Percentiles rank a stretch among this genome's conserved stretches.
These are phyloP conservation scores for Rhinogobio ventralis DNA, from an alignment of 2,797 vertebrate species.

Conservation along the genomic window DNA sequence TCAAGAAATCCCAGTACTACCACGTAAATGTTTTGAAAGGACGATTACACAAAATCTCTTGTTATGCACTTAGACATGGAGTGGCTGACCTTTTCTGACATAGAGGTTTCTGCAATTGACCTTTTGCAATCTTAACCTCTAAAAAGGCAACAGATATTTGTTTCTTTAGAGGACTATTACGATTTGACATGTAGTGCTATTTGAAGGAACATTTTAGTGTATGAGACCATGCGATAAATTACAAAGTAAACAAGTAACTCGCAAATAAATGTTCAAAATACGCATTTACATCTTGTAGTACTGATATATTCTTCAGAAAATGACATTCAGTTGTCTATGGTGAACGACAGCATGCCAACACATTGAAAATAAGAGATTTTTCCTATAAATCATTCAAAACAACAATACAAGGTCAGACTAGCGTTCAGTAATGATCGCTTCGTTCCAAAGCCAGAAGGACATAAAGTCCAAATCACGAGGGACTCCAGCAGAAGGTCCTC, in stretches of 20 bases:
- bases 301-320: not conserved
- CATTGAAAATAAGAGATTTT: not conserved
- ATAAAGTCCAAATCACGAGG: not conserved
- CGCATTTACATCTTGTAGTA: not conserved
- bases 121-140: slow-evolving; percentile 57
- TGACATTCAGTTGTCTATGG: not conserved
- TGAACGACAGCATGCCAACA: not conserved
- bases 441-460: slow-evolving; percentile 6
- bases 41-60: slow-evolving; percentile 34
- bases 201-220: not conserved
- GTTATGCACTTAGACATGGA: slow-evolving; percentile 44
- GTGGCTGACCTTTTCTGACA: slow-evolving; percentile 56
- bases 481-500: slow-evolving; percentile 10
- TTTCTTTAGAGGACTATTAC: slow-evolving; percentile 42
- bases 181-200: slow-evolving; percentile 13
- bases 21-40: slow-evolving; percentile 35
- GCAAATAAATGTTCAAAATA: not conserved
- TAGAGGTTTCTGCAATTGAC: slow-evolving; percentile 47
- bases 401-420: slow-evolving; percentile 4
- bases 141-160: slow-evolving; percentile 52
- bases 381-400: not conserved
- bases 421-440: slow-evolving; percentile 20
- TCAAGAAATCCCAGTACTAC: slow-evolving; percentile 6
- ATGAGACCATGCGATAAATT: not conserved
- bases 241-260: not conserved